Conservation (phyloP, 2,113 vertebrate species). For the Oncorhynchus keta region DNA sequence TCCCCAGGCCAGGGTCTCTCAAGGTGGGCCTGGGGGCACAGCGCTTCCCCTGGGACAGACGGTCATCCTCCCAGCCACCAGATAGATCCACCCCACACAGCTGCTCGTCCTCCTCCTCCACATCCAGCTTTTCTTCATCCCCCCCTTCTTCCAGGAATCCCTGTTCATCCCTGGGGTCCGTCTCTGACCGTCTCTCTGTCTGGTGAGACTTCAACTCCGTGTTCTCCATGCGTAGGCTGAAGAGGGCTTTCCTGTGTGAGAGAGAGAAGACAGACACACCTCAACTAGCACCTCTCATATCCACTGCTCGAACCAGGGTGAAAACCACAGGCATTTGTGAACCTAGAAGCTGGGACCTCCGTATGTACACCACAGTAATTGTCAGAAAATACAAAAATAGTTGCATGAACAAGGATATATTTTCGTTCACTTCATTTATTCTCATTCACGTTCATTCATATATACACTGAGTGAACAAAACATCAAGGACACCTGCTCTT, state of each 20-base stretch:
- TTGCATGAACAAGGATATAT: no score
- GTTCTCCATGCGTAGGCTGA: constrained; percentile 80
- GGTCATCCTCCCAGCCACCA: constrained; percentile 43
- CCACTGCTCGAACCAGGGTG: not conserved
- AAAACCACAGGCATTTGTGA: no score
- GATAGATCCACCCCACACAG: constrained; percentile 44
- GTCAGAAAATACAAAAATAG: no score
- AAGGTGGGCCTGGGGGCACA: constrained; percentile 18
- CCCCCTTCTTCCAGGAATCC: constrained; percentile 12
- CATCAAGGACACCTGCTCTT: no score
- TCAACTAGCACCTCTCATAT: not conserved
- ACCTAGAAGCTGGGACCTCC: no score
- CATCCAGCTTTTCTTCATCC: constrained; percentile 55
- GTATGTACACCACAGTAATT: no score
- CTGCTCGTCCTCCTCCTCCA: constrained; percentile 40
- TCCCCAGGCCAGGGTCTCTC: constrained; percentile 29
- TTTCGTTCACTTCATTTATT: no score
- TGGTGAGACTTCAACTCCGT: constrained; percentile 77
- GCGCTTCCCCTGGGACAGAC: constrained; percentile 39
- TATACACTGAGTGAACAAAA: no score
- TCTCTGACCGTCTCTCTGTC: constrained; percentile 62
- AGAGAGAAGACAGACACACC: not conserved
- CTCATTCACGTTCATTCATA: no score
- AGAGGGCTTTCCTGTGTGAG: constrained; percentile 78
- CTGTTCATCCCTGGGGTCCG: constrained; percentile 52